These are phyloP conservation scores for Caenorhabditis inopinata DNA, from an alignment of 1,140 invertebrate species.

Conservation along the genomic window DNA sequence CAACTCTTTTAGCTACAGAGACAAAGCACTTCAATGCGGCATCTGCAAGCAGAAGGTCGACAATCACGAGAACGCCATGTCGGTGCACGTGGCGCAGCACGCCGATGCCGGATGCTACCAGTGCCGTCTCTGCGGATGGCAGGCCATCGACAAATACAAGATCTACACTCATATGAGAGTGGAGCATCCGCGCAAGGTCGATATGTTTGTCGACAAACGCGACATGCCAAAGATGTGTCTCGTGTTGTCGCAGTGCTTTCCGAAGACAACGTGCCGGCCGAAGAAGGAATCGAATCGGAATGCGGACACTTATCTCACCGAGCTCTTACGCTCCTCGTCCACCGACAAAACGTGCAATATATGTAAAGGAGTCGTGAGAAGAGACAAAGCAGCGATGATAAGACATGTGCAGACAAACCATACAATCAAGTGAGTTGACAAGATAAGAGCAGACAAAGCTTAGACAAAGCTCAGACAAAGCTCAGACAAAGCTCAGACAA, in stretches of 20 bases:
- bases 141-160: constrained; percentile 38
- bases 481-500: not conserved
- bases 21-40: constrained; percentile 31
- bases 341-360: not conserved
- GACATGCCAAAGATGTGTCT: constrained; percentile 38
- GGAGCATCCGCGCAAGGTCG: constrained; percentile 42
- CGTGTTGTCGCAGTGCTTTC: constrained; percentile 37
- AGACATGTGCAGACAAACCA: constrained; percentile 11
- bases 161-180: constrained; percentile 41
- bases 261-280: not conserved
- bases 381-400: not conserved
- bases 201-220: constrained; percentile 31
- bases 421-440: constrained; percentile 20
- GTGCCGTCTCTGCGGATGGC: constrained; percentile 41
- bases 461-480: no score
- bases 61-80: constrained; percentile 39
- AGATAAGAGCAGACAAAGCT: no score
- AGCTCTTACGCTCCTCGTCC: not conserved
- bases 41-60: constrained; percentile 35
- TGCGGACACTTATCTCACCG: not conserved
- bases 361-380: not conserved
- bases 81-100: constrained; percentile 38
- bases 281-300: constrained; percentile 17
- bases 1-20: constrained; percentile 41
- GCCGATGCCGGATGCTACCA: constrained; percentile 40